Evolutionary conservation across 2,888 invertebrate species (phyloP).

Genomic region (Drosophila lacicola): DNA sequence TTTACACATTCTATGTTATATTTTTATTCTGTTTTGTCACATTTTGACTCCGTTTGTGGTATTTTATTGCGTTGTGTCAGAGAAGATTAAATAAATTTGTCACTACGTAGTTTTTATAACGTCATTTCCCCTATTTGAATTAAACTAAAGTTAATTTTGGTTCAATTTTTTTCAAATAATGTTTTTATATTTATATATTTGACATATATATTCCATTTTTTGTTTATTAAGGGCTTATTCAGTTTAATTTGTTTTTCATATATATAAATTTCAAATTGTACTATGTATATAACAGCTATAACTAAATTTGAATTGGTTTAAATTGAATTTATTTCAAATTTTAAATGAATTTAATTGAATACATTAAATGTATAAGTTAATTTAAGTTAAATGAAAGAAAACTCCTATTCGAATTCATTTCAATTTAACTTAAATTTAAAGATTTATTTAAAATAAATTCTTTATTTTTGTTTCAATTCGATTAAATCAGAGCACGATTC

Average conservation of each 20-base stretch:
- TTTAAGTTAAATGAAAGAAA: neutral
- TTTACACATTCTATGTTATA: neutral
- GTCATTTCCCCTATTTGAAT: neutral
- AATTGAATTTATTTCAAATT: neutral
- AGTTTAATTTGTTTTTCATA: neutral
- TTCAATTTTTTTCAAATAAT: neutral
- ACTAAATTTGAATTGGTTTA: too few species aligned
- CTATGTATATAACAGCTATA: neutral
- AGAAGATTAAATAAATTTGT: neutral
- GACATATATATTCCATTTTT: too few species aligned
- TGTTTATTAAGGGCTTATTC: too few species aligned
- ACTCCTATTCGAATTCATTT: neutral
- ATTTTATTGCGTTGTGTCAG: conserved; percentile 7
- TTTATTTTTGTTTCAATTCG: neutral
- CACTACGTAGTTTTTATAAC: neutral
- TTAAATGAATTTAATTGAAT: neutral
- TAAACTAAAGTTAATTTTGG: neutral
- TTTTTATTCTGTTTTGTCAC: conserved; percentile 11
- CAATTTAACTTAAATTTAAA: neutral
- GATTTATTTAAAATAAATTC: neutral
- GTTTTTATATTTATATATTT: neutral
- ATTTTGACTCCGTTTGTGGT: conserved; percentile 9
- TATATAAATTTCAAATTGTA: neutral
- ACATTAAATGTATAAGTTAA: too few species aligned
- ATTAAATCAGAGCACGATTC: too few species aligned